These are phyloP conservation scores for Hippopotamyrus pictus DNA, from an alignment of 2,797 vertebrate genomes.

Conservation along the genomic window DNA sequence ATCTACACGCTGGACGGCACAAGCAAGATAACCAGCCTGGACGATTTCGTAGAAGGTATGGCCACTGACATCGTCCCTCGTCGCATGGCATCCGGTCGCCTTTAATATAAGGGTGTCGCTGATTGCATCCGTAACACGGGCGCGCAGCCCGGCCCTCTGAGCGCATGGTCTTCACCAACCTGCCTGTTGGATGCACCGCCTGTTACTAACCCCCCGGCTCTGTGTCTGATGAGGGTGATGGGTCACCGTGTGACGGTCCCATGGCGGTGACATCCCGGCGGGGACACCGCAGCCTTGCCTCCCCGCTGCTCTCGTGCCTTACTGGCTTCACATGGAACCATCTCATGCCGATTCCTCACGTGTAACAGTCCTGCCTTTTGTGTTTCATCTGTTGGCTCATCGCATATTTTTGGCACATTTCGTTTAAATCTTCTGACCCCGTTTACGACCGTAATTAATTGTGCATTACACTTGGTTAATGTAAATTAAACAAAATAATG, in stretches of 20 bases:
- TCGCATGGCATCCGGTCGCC: not conserved
- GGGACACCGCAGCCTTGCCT: not conserved
- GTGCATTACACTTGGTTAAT: not conserved
- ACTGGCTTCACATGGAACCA: not conserved
- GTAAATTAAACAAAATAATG: not conserved
- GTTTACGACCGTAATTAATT: not conserved
- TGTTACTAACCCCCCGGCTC: not conserved
- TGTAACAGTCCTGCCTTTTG: not conserved
- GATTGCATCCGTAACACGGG: not conserved
- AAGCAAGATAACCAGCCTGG: conserved; percentile 80
- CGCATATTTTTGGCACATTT: not conserved
- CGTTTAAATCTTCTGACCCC: not conserved
- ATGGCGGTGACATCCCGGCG: not conserved
- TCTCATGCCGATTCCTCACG: not conserved
- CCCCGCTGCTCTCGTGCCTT: not conserved
- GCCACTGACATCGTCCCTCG: not conserved
- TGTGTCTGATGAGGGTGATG: not conserved
- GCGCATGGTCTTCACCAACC: not conserved
- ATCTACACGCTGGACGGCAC: conserved; percentile 87
- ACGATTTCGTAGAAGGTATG: conserved; percentile 86
- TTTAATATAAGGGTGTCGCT: not conserved
- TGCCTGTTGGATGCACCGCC: not conserved
- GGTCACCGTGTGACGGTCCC: not conserved
- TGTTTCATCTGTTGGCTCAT: not conserved
- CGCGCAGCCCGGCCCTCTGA: not conserved